Conservation (phyloP, 2,888 invertebrate species). For the Odiellus spinosus region DNA sequence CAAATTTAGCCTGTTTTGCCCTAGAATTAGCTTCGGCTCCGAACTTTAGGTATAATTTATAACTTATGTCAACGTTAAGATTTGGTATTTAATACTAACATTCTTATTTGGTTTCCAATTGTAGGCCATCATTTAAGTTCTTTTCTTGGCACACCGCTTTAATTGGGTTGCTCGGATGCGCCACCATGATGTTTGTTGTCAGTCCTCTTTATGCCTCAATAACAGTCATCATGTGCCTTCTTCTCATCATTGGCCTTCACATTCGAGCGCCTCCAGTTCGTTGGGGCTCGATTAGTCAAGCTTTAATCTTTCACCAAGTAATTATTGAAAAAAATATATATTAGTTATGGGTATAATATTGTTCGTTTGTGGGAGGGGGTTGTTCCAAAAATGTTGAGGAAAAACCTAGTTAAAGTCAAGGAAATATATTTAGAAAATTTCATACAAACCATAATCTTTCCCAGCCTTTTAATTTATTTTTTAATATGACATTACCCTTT, state of each 20-base stretch:
- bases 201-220: slow-evolving; percentile 76
- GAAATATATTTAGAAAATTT: too few relatives aligned
- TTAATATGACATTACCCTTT: slow-evolving; percentile 2
- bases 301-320: slow-evolving; percentile 96
- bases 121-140: slow-evolving; percentile 84
- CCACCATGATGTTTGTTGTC: slow-evolving; percentile 87
- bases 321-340: too few relatives aligned
- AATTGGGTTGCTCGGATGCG: slow-evolving; percentile 64
- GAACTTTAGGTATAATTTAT: slow-evolving; percentile 63
- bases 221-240: slow-evolving; percentile 66
- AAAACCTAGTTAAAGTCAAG: too few relatives aligned
- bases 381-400: too few relatives aligned
- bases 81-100: too few relatives aligned
- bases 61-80: slow-evolving; percentile 3
- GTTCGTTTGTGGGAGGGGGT: too few relatives aligned
- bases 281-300: slow-evolving; percentile 98
- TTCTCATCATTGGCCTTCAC: slow-evolving; percentile 75
- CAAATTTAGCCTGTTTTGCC: slow-evolving; percentile 88
- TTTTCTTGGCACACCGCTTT: slow-evolving; percentile 89
- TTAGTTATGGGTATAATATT: too few relatives aligned
- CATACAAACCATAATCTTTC: too few relatives aligned
- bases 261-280: slow-evolving; percentile 62
- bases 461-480: slow-evolving; percentile 1
- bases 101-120: slow-evolving; percentile 12
- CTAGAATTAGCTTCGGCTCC: slow-evolving; percentile 93